Evolutionary conservation across 2,113 vertebrate genomes (phyloP).

Genomic region (Protomyctophum bolini): DNA sequence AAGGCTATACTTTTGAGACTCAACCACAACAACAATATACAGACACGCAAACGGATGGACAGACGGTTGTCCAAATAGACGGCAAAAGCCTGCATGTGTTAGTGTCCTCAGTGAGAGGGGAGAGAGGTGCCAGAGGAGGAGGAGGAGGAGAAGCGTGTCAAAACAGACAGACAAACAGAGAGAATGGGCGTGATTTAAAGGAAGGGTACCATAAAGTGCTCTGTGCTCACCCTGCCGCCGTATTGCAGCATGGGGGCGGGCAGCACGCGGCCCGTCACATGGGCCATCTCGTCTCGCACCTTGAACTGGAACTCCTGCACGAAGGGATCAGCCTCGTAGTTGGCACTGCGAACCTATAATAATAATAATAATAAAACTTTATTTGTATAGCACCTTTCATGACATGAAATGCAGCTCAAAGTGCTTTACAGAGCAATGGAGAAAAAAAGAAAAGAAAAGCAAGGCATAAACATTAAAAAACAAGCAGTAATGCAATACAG

Average conservation of each 20-base stretch:
- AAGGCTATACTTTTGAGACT: constrained; percentile 35
- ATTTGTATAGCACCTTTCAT: too few species aligned
- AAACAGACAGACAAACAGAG: constrained; percentile 67
- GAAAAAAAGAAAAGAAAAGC: too few species aligned
- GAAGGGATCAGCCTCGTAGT: constrained; percentile 96
- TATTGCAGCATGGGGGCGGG: constrained; percentile 98
- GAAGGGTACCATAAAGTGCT: constrained; percentile 86
- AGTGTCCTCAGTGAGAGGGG: constrained; percentile 56
- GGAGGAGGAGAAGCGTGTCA: constrained; percentile 43
- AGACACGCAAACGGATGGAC: constrained; percentile 9
- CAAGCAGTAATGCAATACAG: too few species aligned
- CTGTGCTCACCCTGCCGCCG: constrained; percentile 95
- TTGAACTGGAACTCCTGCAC: constrained; percentile 99
- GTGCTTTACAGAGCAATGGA: too few species aligned
- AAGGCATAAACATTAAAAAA: background rate
- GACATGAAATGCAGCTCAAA: too few species aligned
- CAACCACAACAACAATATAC: constrained; percentile 34
- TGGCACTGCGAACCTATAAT: constrained; percentile 98
- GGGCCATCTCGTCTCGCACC: constrained; percentile 98
- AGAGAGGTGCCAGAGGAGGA: constrained; percentile 20
- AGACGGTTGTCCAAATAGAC: constrained; percentile 49
- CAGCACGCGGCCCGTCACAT: constrained; percentile 96
- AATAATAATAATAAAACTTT: too few species aligned
- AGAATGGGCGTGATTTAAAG: constrained; percentile 83
- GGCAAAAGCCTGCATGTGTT: constrained; percentile 49